Base-by-base conservation (phyloP, 2,113 vertebrate species). In the Psammodynastes pulverulentus region DNA sequence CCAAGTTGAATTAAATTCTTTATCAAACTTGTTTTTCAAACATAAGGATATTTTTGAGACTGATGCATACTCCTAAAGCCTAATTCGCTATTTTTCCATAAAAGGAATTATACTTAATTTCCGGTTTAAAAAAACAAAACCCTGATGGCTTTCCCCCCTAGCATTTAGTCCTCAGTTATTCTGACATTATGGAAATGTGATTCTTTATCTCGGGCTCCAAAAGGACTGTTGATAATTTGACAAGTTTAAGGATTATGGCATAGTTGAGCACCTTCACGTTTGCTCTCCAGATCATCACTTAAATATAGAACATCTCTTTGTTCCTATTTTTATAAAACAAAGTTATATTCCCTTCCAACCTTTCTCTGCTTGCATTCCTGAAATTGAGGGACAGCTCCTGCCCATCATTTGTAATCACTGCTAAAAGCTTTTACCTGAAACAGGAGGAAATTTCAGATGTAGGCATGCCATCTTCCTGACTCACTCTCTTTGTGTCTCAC, bases 351-450 rank as follows among this genome's bases (percentile, higher is more conserved):
- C 19, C 8, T 10, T 39, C 72, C 49, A 43, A 19, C 84, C 53
- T 17, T 89, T 39, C 72, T 45, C 46, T 67, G 56, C 93, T 95
- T 93, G 46, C 94, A 95, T 93, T 96, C 94, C 96, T 97, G 97
- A 97, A 97, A 97, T 88, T 26, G 53, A 92, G 93, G 96, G 96
- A 97, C 96, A 97, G 96, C 97, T 97, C 95, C 95, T 88, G 86
- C 5, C 0, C 9, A 89, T 3, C 39, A 93, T 52, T 79, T 39
- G 58, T 84, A 23, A 26, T 49, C 21, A 29, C 43, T 3, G 52
- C 79, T 34, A 88, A 87, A 87, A 90, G 79, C 87, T 9, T 15
- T 89, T 0, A 0, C 19, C 13, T 84, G 9, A 43, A 43, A 0
- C 0, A 0, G 23, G 87, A 92, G 34, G 48, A 49, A 43, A 89